These are phyloP conservation scores for Andricus quercusramuli DNA, from an alignment of 2,888 invertebrate genomes.

Conservation along the genomic window DNA sequence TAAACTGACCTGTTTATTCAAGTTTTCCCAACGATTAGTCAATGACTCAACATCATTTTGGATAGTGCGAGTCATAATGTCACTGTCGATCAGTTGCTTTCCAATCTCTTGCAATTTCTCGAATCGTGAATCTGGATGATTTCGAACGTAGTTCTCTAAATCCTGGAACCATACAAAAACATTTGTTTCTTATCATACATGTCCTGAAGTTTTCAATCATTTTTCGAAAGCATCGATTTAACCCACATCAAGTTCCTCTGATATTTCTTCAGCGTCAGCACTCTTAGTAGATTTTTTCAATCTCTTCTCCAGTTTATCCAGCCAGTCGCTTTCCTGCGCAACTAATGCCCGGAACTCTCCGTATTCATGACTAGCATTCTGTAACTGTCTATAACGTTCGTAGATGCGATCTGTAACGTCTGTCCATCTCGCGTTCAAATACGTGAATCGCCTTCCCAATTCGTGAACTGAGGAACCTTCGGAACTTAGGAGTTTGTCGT, in stretches of 20 bases:
- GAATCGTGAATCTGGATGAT: conserved; percentile 86
- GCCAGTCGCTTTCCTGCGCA: conserved; percentile 89
- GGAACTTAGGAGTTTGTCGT: conserved; percentile 83
- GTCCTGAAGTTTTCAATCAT: background rate
- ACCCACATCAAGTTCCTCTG: conserved; percentile 92
- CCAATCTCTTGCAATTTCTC: conserved; percentile 88
- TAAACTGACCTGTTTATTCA: conserved; percentile 84
- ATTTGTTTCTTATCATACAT: background rate
- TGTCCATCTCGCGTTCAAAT: conserved; percentile 87
- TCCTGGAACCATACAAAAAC: conserved; percentile 81
- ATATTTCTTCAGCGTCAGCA: conserved; percentile 95
- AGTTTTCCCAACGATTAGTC: conserved; percentile 83
- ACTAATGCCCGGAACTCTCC: conserved; percentile 89
- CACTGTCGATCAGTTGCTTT: conserved; percentile 86
- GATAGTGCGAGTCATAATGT: conserved; percentile 86
- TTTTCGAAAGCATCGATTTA: background rate
- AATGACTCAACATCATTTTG: conserved; percentile 84
- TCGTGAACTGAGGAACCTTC: conserved; percentile 81
- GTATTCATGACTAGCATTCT: conserved; percentile 88
- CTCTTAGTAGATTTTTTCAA: conserved; percentile 85
- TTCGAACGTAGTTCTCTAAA: conserved; percentile 89
- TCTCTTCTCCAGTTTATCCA: conserved; percentile 89
- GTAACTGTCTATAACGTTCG: conserved; percentile 83
- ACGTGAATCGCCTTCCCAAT: conserved; percentile 84
- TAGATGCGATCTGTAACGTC: conserved; percentile 85